A percentile compares a stretch with the other conserved stretches of the same genome.
phyloP scores from a whole-genome alignment of 2,113 vertebrate genomes.

The Heloderma charlesbogerti region DNA sequence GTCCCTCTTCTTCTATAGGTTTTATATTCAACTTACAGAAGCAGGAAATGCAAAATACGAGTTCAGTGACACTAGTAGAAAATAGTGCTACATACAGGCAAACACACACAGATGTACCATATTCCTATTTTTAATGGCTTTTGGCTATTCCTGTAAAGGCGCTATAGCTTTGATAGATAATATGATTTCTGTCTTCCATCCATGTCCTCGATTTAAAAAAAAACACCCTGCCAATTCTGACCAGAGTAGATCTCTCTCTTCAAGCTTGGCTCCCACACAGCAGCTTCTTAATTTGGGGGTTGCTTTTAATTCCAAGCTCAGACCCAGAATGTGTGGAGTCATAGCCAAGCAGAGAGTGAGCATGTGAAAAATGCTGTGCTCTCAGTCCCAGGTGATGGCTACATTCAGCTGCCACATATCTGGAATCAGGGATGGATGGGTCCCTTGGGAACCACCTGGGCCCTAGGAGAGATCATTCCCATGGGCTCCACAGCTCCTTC shows the following conservation, averaged over 20 bases:
- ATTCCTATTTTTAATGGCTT: too few species aligned
- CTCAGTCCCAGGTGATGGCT: too few species aligned
- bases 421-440: not conserved
- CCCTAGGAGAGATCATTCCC: not conserved
- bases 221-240: not conserved
- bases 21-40: too few species aligned
- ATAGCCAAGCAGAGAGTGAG: not conserved
- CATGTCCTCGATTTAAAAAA: too few species aligned
- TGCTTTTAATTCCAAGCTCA: not conserved
- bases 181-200: too few species aligned
- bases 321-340: not conserved
- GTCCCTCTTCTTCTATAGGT: too few species aligned
- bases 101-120: too few species aligned
- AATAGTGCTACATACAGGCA: too few species aligned
- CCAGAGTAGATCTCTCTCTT: not conserved
- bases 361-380: not conserved
- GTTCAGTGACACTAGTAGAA: too few species aligned
- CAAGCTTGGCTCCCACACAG: not conserved
- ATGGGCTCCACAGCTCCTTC: not conserved
- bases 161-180: too few species aligned
- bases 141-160: too few species aligned
- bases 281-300: not conserved
- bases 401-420: not conserved
- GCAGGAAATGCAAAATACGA: too few species aligned
- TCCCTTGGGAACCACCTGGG: not conserved